phyloP scores from a whole-genome alignment of 1,140 invertebrate genomes.

The Caenorhabditis latens region DNA sequence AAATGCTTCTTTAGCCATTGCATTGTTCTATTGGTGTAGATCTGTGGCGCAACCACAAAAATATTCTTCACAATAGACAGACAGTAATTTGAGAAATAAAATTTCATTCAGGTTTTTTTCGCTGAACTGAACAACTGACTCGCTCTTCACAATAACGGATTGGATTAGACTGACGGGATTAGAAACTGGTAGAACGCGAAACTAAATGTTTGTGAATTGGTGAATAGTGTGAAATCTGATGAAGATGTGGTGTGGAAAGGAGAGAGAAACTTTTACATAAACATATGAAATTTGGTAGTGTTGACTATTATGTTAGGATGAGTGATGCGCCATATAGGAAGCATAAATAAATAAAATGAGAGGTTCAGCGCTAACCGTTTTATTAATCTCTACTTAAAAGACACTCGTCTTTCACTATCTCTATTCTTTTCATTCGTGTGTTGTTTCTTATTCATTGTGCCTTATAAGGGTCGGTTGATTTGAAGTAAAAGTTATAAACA shows the following conservation, averaged over 20 bases:
- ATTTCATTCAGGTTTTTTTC: constrained; percentile 46
- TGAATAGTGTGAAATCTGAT: constrained; percentile 31
- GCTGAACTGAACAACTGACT: neutral
- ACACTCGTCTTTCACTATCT: neutral
- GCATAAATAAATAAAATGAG: constrained; percentile 47
- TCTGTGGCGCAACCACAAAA: neutral
- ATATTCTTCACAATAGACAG: neutral
- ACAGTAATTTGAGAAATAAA: constrained; percentile 28
- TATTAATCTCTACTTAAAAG: constrained; percentile 51
- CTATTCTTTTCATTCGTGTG: neutral
- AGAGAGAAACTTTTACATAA: constrained; percentile 3
- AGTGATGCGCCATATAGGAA: constrained; percentile 51
- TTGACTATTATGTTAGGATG: constrained; percentile 11
- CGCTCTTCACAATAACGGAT: constrained; percentile 7
- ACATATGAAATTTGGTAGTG: neutral
- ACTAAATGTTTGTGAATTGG: constrained; percentile 12
- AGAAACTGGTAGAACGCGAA: constrained; percentile 34
- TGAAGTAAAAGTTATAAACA: neutral
- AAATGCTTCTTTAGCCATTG: neutral
- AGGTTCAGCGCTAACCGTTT: constrained; percentile 44
- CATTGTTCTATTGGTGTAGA: constrained; percentile 6
- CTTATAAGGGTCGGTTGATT: neutral
- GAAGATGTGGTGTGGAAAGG: neutral
- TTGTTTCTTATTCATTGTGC: neutral
- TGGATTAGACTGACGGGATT: constrained; percentile 44